These are phyloP conservation scores for Ametastegia equiseti DNA, from an alignment of 2,888 invertebrate genomes.

Conservation along the genomic window DNA sequence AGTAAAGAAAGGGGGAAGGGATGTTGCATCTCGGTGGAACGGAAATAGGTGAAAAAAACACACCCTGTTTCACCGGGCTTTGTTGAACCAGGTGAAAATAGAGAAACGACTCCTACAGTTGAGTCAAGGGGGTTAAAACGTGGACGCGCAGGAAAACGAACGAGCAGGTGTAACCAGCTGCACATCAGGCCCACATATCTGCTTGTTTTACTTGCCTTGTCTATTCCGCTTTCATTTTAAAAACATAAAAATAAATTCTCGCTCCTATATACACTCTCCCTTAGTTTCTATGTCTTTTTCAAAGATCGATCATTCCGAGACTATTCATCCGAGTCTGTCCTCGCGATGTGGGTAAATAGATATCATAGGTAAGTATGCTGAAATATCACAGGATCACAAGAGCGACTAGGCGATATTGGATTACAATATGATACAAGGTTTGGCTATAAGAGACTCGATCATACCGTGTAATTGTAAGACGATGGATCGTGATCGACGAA, in stretches of 20 bases:
- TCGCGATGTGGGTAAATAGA: no score
- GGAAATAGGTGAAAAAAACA: slow-evolving; percentile 38
- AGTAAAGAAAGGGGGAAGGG: slow-evolving; percentile 15
- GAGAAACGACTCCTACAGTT: slow-evolving; percentile 10
- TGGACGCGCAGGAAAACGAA: neutral
- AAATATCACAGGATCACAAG: neutral
- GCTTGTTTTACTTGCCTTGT: slow-evolving; percentile 18
- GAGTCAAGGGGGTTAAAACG: slow-evolving; percentile 24
- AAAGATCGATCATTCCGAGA: slow-evolving; percentile 3
- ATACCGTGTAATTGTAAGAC: neutral
- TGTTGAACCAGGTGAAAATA: slow-evolving; percentile 45
- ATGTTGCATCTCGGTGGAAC: slow-evolving; percentile 31
- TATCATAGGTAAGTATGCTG: neutral
- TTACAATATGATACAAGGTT: slow-evolving; percentile 11
- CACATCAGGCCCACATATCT: slow-evolving; percentile 11
- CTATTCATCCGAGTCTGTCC: neutral
- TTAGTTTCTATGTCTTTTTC: neutral
- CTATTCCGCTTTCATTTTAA: slow-evolving; percentile 28
- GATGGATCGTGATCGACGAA: slow-evolving; percentile 11
- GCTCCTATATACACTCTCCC: neutral
- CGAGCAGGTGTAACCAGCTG: slow-evolving; percentile 38
- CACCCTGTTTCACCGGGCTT: slow-evolving; percentile 32
- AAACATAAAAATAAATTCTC: slow-evolving; percentile 9
- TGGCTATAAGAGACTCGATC: neutral
- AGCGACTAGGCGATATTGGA: neutral